Percentiles rank a stretch among this genome's conserved stretches.
phyloP scores from a whole-genome alignment of 2,888 invertebrate genomes.

The Synergus itoensis region DNA sequence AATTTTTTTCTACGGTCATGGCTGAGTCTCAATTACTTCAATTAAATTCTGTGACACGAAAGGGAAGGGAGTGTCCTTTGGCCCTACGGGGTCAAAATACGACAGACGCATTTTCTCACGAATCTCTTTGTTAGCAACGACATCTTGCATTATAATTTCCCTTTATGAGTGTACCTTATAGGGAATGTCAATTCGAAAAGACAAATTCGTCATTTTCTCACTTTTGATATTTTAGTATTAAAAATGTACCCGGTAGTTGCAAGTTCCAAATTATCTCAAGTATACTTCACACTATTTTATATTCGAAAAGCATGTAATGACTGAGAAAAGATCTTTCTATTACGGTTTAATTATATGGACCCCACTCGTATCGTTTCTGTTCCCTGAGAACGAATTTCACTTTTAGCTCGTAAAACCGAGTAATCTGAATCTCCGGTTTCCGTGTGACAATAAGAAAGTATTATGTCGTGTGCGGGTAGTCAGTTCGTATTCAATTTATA shows the following conservation, averaged over 20 bases:
- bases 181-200: not conserved
- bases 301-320: conserved; percentile 26
- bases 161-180: not conserved
- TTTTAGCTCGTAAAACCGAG: conserved; percentile 69
- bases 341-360: conserved; percentile 35
- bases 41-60: conserved; percentile 26
- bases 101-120: conserved; percentile 51
- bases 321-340: conserved; percentile 35
- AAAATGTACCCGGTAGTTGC: not conserved
- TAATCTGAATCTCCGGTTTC: conserved; percentile 55
- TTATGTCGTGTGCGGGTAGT: conserved; percentile 42
- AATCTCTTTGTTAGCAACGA: not conserved
- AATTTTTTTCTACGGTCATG: conserved; percentile 2
- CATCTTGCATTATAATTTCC: not conserved
- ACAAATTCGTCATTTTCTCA: not conserved
- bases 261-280: not conserved
- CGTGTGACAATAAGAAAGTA: conserved; percentile 38
- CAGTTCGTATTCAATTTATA: not conserved
- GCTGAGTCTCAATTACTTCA: conserved; percentile 31
- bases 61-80: not conserved
- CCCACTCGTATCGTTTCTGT: conserved; percentile 9
- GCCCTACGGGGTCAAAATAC: conserved; percentile 48
- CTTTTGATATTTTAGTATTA: not conserved
- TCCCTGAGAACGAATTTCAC: conserved; percentile 63
- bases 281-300: conserved; percentile 24